Percentiles rank a stretch among this genome's conserved stretches.
phyloP scores from a whole-genome alignment of 2,888 invertebrate species.

The Cyaniris semiargus region DNA sequence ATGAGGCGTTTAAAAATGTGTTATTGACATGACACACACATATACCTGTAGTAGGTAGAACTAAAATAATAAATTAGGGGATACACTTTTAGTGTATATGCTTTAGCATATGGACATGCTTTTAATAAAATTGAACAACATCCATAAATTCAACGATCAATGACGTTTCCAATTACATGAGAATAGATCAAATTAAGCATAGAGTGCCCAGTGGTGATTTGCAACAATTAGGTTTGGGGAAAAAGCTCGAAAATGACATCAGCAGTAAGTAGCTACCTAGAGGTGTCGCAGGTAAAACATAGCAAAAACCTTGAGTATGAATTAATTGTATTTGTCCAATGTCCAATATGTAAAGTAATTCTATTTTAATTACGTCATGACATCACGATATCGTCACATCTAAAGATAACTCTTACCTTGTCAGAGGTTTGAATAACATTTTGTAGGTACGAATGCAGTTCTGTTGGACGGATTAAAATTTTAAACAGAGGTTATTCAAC shows the following conservation, averaged over 20 bases:
- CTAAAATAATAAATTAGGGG: background rate
- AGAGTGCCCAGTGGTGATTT: background rate
- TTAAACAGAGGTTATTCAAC: conserved; percentile 11
- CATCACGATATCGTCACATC: conserved; percentile 4
- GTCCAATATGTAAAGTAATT: background rate
- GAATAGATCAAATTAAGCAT: background rate
- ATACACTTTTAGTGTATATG: background rate
- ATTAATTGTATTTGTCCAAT: conserved; percentile 1
- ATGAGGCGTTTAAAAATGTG: background rate
- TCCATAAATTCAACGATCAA: background rate
- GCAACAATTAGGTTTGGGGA: background rate
- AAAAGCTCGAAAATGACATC: background rate
- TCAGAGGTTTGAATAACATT: background rate
- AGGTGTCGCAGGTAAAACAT: background rate
- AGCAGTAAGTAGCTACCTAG: background rate
- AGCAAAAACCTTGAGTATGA: background rate
- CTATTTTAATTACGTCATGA: conserved; percentile 13
- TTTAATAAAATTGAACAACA: background rate
- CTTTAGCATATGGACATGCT: background rate
- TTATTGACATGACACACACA: background rate
- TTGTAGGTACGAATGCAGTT: background rate
- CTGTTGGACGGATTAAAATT: background rate
- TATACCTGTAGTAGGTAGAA: no score
- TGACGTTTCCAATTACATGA: background rate
- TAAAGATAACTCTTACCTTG: conserved; percentile 27